Conservation (phyloP, 2,113 vertebrate genomes). For the Serilophus lunatus region DNA sequence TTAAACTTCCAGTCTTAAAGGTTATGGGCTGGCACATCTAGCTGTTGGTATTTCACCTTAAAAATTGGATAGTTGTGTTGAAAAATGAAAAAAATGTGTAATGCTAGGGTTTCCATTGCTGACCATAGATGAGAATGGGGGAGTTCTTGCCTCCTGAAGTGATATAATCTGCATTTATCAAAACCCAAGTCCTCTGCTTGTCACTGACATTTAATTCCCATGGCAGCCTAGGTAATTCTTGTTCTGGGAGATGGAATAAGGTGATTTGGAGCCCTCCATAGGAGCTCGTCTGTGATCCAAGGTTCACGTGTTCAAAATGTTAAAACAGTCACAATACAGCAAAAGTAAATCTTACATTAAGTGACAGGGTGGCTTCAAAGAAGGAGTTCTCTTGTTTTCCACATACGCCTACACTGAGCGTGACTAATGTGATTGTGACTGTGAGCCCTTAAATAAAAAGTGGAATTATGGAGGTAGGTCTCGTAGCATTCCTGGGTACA, state of each 20-base stretch:
- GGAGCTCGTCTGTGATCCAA: not conserved
- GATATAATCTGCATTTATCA: not conserved
- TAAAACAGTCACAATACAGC: not conserved
- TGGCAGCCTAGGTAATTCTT: not conserved
- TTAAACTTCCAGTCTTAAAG: not conserved
- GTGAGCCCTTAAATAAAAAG: not conserved
- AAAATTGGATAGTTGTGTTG: not conserved
- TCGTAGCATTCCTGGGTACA: not conserved
- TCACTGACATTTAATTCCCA: not conserved
- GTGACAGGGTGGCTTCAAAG: not conserved
- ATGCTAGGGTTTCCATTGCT: not conserved
- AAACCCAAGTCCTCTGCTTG: not conserved
- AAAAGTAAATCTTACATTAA: slow-evolving; percentile 6
- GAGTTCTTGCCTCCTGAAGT: not conserved
- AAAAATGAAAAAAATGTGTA: not conserved
- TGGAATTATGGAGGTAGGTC: not conserved
- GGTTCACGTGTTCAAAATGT: not conserved
- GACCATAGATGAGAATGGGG: not conserved
- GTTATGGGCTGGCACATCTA: not conserved
- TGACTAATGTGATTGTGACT: slow-evolving; percentile 28
- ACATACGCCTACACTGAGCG: not conserved
- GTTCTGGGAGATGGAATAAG: not conserved
- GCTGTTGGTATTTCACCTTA: not conserved
- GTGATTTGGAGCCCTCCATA: not conserved
- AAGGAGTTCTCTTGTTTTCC: not conserved